Evolutionary conservation across 2,113 vertebrate species (phyloP), one percentile per base, ranked within the genome.

Genomic region (Brevimyrus niger): DNA sequence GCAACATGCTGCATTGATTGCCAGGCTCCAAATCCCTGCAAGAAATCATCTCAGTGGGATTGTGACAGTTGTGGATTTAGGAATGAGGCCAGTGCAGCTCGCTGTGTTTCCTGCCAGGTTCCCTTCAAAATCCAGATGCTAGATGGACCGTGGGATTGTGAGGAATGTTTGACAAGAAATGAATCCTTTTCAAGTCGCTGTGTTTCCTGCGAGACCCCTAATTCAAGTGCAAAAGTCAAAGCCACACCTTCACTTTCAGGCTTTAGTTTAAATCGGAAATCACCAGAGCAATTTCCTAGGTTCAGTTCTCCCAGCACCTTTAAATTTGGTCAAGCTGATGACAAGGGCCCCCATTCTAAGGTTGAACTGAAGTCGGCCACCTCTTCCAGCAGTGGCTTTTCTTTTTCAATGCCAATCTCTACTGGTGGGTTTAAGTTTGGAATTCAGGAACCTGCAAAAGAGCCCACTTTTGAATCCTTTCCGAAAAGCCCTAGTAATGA

Each of bases 361-460:
- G 73, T 80, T 80, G 35, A 80, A 19, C 4, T 80, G 15, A 42
- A 80, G 35, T 35, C 73, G 19, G 15, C 73, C 73, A 80, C 73
- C 31, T 15, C 69, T 38, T 80, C 50, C n/a, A 95, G 94, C 91
- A 95, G 95, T 61, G 94, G 94, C 15, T 98, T 98, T 93, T 96
- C 93, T 65, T 98, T 98, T 94, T 94, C 97, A 87, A 92, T 96
- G 92, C 94, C 96, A 47, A 90, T 80, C 23, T 19, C 95, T 91
- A 2, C 93, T 87, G 92, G 90, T 46, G 96, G 95, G 10, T 98
- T 98, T 93, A 98, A 97, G 90, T 99, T 99, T 96, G 98, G 97
- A 31, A 95, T 97, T 94, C 94, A 96, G 87, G 97, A 97, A 0
- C 7, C 94, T n/a, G 92, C 19, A 90, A 94, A 95, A 88, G 95